Evolutionary conservation across 92 coral and sea anemone species (phyloP), one percentile per base, ranked within the genome.

Genomic region (Palythoa grandiflora): DNA sequence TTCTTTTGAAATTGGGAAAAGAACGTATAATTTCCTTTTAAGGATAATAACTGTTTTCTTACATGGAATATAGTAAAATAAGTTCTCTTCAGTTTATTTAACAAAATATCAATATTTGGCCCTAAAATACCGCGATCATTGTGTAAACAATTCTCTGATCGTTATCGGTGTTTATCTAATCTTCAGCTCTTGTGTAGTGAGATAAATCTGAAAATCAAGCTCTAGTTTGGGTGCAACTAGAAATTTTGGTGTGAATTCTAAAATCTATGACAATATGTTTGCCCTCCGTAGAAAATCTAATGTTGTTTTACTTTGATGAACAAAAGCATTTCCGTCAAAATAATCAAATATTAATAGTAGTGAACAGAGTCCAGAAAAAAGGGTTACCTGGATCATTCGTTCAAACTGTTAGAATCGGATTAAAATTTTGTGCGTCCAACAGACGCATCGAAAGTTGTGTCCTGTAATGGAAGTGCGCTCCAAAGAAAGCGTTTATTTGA

Each of bases 281-380:
- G 47, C 20, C 40, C 11, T 17, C 59, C 21, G 10, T 28, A 37
- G 83, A 81, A 71, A 81, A 10, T 21, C 35, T 44, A 19, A 66
- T 1, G 35, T 81, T 81, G 75, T 66, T 81, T 81, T 36, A 37
- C 38, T 48, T 37, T 81, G 63, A 35, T 51, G 61, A 47, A 81
- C 47, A 47, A 81, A 79, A 20, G 66, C 63, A 65, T 7, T 79
- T 47, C 28, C 28, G 28, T 28, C 73, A 38, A 81, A 44, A 81
- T 53, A 40, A 65, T 81, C 37, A 81, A 81, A 65, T 81, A 65
- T 81, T 81, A 66, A 81, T 81, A 14, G 10, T 48, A 44, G 63
- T 35, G 44, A 81, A 40, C 20, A 20, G 39, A 28, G 2, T 48
- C 61, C 47, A 68, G 20, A 68, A 37, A 50, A 66, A 40, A 28